A percentile compares a stretch with the other conserved stretches of the same genome.
Conservation (phyloP, 2,888 invertebrate genomes). For the Parochlus steinenii region DNA sequence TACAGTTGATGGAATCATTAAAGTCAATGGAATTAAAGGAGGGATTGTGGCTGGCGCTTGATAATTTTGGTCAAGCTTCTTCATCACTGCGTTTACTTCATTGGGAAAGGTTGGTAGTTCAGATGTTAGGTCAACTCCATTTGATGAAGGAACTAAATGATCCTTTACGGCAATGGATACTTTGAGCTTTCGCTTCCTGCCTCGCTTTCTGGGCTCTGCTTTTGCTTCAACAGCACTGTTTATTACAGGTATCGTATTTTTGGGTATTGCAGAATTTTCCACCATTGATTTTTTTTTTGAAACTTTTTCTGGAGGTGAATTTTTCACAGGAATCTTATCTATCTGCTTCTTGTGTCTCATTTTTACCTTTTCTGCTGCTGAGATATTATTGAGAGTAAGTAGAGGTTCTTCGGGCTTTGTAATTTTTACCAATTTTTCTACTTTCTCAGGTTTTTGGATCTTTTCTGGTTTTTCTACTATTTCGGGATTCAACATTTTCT, state of each 20-base stretch:
- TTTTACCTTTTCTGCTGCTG: not conserved
- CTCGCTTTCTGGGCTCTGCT: not conserved
- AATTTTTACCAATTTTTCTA: not conserved
- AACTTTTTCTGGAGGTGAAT: slow-evolving; percentile 19
- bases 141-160: slow-evolving; percentile 9
- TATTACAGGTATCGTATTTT: not conserved
- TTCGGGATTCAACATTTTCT: not conserved
- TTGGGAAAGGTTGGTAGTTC: no score
- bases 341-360: not conserved
- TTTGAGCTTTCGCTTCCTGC: slow-evolving; percentile 3
- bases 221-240: not conserved
- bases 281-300: not conserved
- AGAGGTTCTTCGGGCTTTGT: not conserved
- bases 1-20: no score
- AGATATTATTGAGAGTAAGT: not conserved
- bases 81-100: no score
- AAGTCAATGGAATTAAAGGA: no score
- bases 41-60: no score
- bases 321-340: not conserved
- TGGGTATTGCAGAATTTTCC: not conserved
- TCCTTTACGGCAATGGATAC: slow-evolving; percentile 6
- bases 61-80: slow-evolving; percentile 1
- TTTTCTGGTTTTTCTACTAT: not conserved
- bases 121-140: slow-evolving; percentile 1
- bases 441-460: not conserved